Base-by-base conservation (phyloP, 2,113 vertebrate species). In the Pao palembangensis region DNA sequence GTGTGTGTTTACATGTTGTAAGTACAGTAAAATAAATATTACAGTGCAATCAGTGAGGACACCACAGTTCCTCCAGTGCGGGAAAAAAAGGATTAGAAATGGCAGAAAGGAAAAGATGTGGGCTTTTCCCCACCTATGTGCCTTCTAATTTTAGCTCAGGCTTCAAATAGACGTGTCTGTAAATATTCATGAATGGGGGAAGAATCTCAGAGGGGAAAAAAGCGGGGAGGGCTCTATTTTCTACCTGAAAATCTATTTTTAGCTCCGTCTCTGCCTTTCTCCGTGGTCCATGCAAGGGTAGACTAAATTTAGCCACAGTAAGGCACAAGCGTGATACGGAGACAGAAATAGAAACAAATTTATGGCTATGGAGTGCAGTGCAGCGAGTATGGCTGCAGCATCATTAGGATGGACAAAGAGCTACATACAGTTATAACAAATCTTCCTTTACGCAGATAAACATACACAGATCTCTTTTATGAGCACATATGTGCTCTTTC, bases 151-250 rank as follows among this genome's bases (percentile, higher is more conserved):
- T 82, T 89, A 89, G 79, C 74, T 41, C 31, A 0, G n/a, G 53
- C 83, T 76, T 83, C 63, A 80, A 84, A 87, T 87, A 88, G 82
- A 81, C 79, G 54, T 51, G 1, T 47, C 55, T 42, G 79, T 88
- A 61, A 81, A 88, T 90, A 90, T 89, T 88, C 70, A 88, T 90
- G 88, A 89, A 82, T 83, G 77, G 64, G 58, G 78, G 17, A 46
- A 46, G 44, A 46, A 46, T 38, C 34, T 38, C 34, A 23, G 73
- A 67, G 52, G 69, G 73, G 64, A 67, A 23, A 57, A 71, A 47
- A 41, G 53, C 18, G 23, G 23, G 51, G 48, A 10, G 21, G 21
- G 25, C 58, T 58, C 64, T 31, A 51, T 56, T 18, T 61, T 63
- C 66, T 71, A 85, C 85, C 89, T 91, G 78, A 70, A 58, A 48